Conservation (phyloP, 2,113 vertebrate species). For the Tyrannus savana region DNA sequence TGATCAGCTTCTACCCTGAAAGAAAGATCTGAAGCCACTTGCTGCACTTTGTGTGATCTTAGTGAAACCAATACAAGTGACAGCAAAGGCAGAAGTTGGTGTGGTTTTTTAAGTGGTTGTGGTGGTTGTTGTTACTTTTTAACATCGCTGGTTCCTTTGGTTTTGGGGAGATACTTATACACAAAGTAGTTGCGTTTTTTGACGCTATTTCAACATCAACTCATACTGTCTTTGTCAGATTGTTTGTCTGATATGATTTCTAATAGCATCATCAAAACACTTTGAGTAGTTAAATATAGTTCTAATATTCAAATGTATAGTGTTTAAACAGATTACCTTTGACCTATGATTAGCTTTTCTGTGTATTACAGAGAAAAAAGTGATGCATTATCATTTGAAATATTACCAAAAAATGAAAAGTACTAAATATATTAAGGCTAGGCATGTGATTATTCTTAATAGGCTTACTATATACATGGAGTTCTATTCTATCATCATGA, state of each 20-base stretch:
- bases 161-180: background rate
- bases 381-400: conserved; percentile 34
- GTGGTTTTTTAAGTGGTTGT: background rate
- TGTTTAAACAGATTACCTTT: background rate
- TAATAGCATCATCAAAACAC: conserved; percentile 6
- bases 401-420: conserved; percentile 61
- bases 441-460: conserved; percentile 23
- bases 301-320: conserved; percentile 52
- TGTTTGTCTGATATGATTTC: conserved; percentile 19
- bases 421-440: conserved; percentile 21
- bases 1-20: background rate
- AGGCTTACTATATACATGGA: background rate
- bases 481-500: background rate
- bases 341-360: background rate
- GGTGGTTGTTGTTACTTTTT: background rate
- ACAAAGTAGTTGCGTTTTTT: background rate
- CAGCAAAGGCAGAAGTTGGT: background rate
- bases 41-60: background rate
- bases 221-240: background rate
- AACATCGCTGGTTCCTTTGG: background rate
- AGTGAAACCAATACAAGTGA: background rate
- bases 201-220: background rate
- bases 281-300: conserved; percentile 24
- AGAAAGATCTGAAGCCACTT: background rate
- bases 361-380: background rate